These are phyloP conservation scores for Sinhomidia bicolor DNA, from an alignment of 2,888 invertebrate species.

Conservation along the genomic window DNA sequence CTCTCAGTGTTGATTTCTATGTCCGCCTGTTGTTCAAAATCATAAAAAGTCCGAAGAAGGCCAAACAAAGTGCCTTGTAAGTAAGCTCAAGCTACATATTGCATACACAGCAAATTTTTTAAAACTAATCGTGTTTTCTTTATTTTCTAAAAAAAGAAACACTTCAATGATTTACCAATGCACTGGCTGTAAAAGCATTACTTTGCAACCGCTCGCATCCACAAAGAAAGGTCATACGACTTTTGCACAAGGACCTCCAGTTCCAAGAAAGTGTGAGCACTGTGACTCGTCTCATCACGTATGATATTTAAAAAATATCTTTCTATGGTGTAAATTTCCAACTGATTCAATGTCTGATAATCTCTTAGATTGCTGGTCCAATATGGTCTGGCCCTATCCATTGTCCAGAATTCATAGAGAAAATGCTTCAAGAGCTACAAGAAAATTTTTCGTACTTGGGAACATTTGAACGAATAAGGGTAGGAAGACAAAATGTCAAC, in stretches of 20 bases:
- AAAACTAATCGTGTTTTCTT: too few species aligned
- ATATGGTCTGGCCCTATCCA: slow-evolving; percentile 96
- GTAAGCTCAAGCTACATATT: too few species aligned
- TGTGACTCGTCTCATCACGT: slow-evolving; percentile 90
- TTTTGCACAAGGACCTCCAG: slow-evolving; percentile 88
- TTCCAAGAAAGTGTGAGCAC: slow-evolving; percentile 87
- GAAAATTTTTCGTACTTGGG: slow-evolving; percentile 83
- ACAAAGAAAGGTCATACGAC: slow-evolving; percentile 85
- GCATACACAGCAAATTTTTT: too few species aligned
- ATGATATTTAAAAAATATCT: slow-evolving; percentile 81
- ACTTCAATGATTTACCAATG: slow-evolving; percentile 94
- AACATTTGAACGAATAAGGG: slow-evolving; percentile 88
- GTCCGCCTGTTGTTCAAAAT: slow-evolving; percentile 95
- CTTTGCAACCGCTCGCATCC: slow-evolving; percentile 89
- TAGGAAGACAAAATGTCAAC: neutral
- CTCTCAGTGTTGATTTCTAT: slow-evolving; percentile 98
- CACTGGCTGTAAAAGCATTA: slow-evolving; percentile 92
- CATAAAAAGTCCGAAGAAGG: slow-evolving; percentile 89
- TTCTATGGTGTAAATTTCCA: too few species aligned
- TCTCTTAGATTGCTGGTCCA: slow-evolving; percentile 91
- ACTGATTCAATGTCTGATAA: neutral
- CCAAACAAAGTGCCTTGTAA: slow-evolving; percentile 92
- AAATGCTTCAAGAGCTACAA: slow-evolving; percentile 84
- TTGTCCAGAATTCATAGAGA: slow-evolving; percentile 88
- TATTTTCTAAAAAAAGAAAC: too few species aligned